phyloP scores from a whole-genome alignment of 2,797 vertebrate species.

The Oreochromis grahami region DNA sequence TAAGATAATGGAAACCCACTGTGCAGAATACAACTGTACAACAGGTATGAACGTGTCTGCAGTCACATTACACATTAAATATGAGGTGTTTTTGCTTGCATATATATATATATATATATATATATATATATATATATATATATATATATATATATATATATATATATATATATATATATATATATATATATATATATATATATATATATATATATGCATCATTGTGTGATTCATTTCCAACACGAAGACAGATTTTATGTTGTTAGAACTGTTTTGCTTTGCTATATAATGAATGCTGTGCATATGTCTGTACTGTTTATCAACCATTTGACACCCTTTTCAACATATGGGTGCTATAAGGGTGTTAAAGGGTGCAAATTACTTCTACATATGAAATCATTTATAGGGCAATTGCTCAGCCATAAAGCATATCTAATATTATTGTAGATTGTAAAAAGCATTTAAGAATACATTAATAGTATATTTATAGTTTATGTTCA shows the following conservation, averaged over 20 bases:
- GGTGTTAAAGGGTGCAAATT: neutral
- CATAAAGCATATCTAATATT: neutral
- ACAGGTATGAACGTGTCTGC: neutral
- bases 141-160: neutral
- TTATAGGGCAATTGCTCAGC: neutral
- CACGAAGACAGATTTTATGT: neutral
- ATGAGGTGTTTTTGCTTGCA: neutral
- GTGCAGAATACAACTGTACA: neutral
- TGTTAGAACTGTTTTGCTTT: neutral
- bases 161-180: neutral
- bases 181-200: neutral
- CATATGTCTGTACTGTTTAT: neutral
- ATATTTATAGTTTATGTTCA: neutral
- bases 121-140: neutral
- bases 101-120: neutral
- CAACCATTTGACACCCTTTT: neutral
- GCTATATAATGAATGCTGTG: neutral
- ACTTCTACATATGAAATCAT: neutral
- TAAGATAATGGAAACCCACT: neutral
- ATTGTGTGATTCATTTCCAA: neutral
- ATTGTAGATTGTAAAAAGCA: neutral
- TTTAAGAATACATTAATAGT: neutral
- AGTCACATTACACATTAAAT: neutral
- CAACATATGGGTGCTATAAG: neutral
- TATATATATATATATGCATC: neutral